These are phyloP conservation scores for Probaryconus sp. DNA, from an alignment of 1,140 invertebrate species.

Conservation along the genomic window DNA sequence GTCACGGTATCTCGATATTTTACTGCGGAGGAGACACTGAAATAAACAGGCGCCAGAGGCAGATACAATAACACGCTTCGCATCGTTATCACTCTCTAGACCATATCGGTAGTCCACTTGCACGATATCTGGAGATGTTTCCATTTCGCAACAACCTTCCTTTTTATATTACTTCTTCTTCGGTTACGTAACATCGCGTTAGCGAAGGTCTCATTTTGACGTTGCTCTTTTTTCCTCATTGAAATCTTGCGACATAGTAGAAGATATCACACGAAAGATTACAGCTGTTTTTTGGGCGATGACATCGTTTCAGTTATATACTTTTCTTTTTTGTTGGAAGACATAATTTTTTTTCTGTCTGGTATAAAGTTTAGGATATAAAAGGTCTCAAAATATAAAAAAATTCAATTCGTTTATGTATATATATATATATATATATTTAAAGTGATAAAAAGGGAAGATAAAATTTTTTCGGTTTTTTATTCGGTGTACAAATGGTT, in stretches of 20 bases:
- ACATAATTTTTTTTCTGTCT: no score
- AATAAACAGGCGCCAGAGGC: neutral
- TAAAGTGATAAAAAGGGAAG: no score
- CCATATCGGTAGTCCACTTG: conserved; percentile 10
- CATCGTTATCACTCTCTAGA: conserved; percentile 23
- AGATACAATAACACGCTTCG: conserved; percentile 20
- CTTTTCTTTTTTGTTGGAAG: no score
- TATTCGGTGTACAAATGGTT: no score
- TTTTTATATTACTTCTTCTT: no score
- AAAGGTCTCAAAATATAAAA: no score
- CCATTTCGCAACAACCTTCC: conserved; percentile 13
- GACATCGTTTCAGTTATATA: no score
- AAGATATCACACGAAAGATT: no score
- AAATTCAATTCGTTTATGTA: no score
- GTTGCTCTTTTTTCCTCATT: conserved; percentile 11
- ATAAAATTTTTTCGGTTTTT: no score
- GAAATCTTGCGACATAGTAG: conserved; percentile 12
- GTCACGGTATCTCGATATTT: neutral
- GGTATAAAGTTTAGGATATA: no score
- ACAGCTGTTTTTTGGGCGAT: neutral
- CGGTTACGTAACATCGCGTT: conserved; percentile 23
- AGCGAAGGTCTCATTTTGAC: conserved; percentile 8
- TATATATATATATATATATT: no score
- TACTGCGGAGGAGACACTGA: neutral
- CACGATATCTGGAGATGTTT: conserved; percentile 14